Percentiles rank a stretch among this genome's conserved stretches.
These are phyloP conservation scores for Acleris holmiana DNA, from an alignment of 2,888 invertebrate species.

Conservation along the genomic window DNA sequence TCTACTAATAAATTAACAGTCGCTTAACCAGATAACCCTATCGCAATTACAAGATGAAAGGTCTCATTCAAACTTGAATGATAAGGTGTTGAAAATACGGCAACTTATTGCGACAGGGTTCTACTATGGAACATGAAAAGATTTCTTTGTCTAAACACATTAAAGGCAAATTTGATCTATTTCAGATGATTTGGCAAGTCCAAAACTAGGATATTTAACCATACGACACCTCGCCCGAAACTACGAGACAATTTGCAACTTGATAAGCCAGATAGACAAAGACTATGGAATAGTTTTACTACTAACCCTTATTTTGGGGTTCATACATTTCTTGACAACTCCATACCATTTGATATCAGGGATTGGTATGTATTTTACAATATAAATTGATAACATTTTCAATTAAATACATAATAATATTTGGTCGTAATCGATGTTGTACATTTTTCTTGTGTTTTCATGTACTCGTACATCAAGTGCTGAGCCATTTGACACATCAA, in stretches of 20 bases:
- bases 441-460: background rate
- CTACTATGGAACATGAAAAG: too few species aligned
- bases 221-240: conserved; percentile 13
- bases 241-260: conserved; percentile 11
- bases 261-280: conserved; percentile 5
- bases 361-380: conserved; percentile 10
- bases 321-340: conserved; percentile 3
- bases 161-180: background rate
- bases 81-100: too few species aligned
- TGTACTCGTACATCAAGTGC: background rate
- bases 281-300: conserved; percentile 9
- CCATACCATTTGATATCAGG: background rate
- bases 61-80: too few species aligned
- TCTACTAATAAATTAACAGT: too few species aligned
- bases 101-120: too few species aligned
- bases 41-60: too few species aligned
- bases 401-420: background rate
- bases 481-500: background rate
- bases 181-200: conserved; percentile 4
- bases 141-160: too few species aligned
- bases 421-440: background rate
- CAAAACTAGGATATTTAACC: conserved; percentile 3
- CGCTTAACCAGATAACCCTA: too few species aligned
- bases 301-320: background rate
- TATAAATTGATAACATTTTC: too few species aligned